A percentile compares a stretch with the other conserved stretches of the same genome.
Conservation (phyloP, 1,140 invertebrate species). For the Araneus ventricosus region DNA sequence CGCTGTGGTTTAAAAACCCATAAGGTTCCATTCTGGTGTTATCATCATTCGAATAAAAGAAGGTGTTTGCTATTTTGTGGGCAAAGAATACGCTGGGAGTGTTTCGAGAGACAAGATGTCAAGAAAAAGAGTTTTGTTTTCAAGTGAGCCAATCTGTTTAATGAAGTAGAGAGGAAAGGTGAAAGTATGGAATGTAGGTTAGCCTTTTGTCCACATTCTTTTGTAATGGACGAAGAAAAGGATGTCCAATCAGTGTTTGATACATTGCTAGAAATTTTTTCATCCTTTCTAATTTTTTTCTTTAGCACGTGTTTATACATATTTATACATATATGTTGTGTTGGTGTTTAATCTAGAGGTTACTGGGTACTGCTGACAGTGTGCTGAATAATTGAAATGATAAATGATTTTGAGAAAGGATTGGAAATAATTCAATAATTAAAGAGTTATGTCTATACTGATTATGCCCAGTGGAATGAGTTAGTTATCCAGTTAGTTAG, state of each 20-base stretch:
- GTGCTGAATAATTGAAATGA: no score
- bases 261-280: not conserved
- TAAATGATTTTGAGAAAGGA: no score
- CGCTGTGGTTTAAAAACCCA: not conserved
- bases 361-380: no score
- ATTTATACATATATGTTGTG: no score
- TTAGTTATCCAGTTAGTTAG: no score
- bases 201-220: conserved; percentile 2
- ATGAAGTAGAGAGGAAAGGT: not conserved
- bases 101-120: not conserved
- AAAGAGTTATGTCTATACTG: no score
- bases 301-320: no score
- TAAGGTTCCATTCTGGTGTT: not conserved
- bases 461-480: no score
- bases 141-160: not conserved
- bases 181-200: conserved; percentile 19
- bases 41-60: conserved; percentile 1
- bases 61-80: not conserved
- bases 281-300: not conserved
- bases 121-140: not conserved
- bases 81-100: conserved; percentile 7
- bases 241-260: not conserved
- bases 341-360: no score
- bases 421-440: no score
- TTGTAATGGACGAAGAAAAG: not conserved